Evolutionary conservation across 1,140 invertebrate genomes (phyloP).

Genomic region (Elysia chlorotica): DNA sequence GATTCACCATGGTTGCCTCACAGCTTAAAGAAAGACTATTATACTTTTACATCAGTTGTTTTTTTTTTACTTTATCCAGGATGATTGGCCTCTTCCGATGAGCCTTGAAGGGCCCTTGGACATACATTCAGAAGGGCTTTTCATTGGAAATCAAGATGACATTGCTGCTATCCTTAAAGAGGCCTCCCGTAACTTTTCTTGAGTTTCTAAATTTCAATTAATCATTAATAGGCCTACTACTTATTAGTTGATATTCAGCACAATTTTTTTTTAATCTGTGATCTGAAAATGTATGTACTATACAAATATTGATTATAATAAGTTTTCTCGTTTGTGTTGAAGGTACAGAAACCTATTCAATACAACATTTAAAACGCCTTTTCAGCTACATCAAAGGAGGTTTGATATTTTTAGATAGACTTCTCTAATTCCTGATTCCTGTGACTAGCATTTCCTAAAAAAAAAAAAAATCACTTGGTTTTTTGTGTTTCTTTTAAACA

Average conservation of each 20-base stretch:
- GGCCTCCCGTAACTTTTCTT: constrained; percentile 47
- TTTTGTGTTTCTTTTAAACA: too few relatives aligned
- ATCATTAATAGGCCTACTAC: background rate
- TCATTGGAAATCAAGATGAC: constrained; percentile 40
- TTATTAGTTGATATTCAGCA: background rate
- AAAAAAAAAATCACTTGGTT: too few relatives aligned
- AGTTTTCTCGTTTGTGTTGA: too few relatives aligned
- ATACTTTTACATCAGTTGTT: too few relatives aligned
- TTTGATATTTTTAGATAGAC: too few relatives aligned
- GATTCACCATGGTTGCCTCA: background rate
- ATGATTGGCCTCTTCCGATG: constrained; percentile 40
- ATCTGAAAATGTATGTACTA: background rate
- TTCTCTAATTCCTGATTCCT: too few relatives aligned
- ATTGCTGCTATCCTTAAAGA: constrained; percentile 38
- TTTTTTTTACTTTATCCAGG: constrained; percentile 24
- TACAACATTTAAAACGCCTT: too few relatives aligned
- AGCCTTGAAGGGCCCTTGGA: constrained; percentile 39
- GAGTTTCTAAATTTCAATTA: background rate
- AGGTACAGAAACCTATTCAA: too few relatives aligned
- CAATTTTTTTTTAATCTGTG: background rate
- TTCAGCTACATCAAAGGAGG: too few relatives aligned
- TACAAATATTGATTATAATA: background rate
- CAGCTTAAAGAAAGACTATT: too few relatives aligned
- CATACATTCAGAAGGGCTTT: constrained; percentile 32
- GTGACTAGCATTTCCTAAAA: too few relatives aligned